phyloP scores from a whole-genome alignment of 2,888 invertebrate species.

The Conomelus anceps region DNA sequence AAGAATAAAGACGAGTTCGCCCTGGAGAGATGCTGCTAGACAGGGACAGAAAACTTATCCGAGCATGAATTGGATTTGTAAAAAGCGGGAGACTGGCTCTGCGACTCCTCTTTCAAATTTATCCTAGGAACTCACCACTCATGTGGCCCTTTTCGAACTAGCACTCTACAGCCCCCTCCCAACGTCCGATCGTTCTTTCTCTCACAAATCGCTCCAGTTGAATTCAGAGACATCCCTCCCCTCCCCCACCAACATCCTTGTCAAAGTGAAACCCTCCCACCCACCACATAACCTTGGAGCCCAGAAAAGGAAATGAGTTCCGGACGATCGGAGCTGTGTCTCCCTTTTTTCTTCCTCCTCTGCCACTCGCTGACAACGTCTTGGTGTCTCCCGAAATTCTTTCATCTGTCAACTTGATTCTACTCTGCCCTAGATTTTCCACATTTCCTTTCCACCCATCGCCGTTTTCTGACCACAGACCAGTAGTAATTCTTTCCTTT shows the following conservation, averaged over 20 bases:
- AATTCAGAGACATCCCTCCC: background rate
- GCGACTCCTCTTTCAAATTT: background rate
- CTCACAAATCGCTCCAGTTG: background rate
- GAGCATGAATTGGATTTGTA: background rate
- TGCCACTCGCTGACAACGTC: background rate
- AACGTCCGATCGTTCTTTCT: background rate
- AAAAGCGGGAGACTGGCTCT: background rate
- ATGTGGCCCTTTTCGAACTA: background rate
- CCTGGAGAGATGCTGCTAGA: background rate
- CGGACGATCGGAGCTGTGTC: background rate
- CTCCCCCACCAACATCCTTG: background rate
- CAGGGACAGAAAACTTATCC: background rate
- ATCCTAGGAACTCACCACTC: background rate
- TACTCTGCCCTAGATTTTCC: background rate
- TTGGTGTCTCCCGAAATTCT: background rate
- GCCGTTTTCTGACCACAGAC: background rate
- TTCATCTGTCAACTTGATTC: background rate
- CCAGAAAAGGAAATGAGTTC: background rate
- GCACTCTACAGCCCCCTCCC: background rate
- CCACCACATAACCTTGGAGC: background rate
- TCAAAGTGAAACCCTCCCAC: background rate
- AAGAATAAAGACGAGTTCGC: conserved; percentile 1
- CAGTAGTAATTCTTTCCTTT: background rate
- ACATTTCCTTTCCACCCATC: too few species aligned
- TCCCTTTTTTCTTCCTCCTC: background rate